Evolutionary conservation across 2,113 vertebrate species (phyloP), one percentile per base, ranked within the genome.

Genomic region (Ciconia stormi): DNA sequence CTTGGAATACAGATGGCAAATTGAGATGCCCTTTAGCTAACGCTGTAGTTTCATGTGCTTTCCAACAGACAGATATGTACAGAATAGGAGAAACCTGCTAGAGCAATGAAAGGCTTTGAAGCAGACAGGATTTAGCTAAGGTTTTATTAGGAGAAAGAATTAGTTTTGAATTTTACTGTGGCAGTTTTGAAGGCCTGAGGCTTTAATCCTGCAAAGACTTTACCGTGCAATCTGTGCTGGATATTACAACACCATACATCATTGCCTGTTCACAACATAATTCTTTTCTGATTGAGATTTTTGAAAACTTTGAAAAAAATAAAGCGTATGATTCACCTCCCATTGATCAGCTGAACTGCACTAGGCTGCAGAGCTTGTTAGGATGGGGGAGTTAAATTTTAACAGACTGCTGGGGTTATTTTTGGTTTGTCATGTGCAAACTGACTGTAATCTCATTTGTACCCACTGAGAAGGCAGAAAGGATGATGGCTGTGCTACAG

Each of bases 341-440:
- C 94, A 91, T 97, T 97, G 97, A 96, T 97, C 94, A 95, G 66
- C 77, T 79, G 74, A 94, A 95, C 84, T 76, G 82, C 55, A 70
- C 81, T 53, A 89, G 66, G 63, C 89, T 62, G 56, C 73, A 79
- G 88, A 93, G 83, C 53, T 82, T 72, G 30, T 70, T 76, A 93
- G 91, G 88, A 86, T 95, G 73, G 93, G 82, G 95, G 72, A 97
- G 91, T 67, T 82, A 86, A 71, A 95, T 79, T 96, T 94, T 97
- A 95, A 89, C 94, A 96, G 96, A 91, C 95, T 96, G 84, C 49
- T 86, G 46, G 46, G 69, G 74, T 93, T 97, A 91, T 96, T 96
- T 97, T 96, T 89, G 82, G 92, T 92, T 81, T 87, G 77, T 93
- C 86, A 87, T 92, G 85, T 94, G 95, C 49, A 93, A 62, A 94